Base-by-base conservation (phyloP, 2,888 invertebrate species). In the Hyalella azteca region DNA sequence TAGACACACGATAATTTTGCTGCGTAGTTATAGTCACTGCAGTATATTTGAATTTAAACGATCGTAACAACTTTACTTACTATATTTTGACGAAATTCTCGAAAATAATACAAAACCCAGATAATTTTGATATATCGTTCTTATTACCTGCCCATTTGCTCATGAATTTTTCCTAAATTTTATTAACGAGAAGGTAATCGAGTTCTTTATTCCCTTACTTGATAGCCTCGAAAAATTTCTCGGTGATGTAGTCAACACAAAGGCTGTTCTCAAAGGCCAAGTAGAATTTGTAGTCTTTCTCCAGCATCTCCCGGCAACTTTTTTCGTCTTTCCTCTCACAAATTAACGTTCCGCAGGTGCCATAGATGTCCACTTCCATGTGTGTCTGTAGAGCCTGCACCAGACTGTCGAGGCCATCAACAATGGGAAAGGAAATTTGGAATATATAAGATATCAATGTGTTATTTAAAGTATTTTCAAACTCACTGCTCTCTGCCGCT, bases 211-310 rank as follows among this genome's bases (percentile, higher is more conserved):
- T 13, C 13, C 29, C 80, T 50, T 81, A 81, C 39, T 82, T 81
- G n/a, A 86, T 82, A 7, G 84, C 81, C 3, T 82, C 81, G 79
- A 86, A 86, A n/a, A 87, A 85, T 73, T 87, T 87, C 77, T 87
- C 87, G 0, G 86, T 87, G 0, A 87, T 85, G 82, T 87, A 87
- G 79, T 87, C 86, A 15, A 80, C 78, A 80, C 87, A 87, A 4
- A 86, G 77, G 3, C 86, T 86, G 82, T 87, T 87, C 82, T 87
- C 87, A 50, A 87, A 87, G 1, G 86, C 84, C n/a, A 87, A 79
- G 80, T 86, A 86, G 78, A 86, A 87, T 60, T 86, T 86, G 83
- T 87, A 87, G 11, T 84, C 66, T 29, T 81, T 82, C 7, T 81
- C 82, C 15, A 85, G 32, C 66, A 75, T 73, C 26, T 48, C n/a